Percentiles rank a stretch among this genome's conserved stretches.
phyloP scores from a whole-genome alignment of 2,797 vertebrate genomes.

The Pelodytes ibericus region DNA sequence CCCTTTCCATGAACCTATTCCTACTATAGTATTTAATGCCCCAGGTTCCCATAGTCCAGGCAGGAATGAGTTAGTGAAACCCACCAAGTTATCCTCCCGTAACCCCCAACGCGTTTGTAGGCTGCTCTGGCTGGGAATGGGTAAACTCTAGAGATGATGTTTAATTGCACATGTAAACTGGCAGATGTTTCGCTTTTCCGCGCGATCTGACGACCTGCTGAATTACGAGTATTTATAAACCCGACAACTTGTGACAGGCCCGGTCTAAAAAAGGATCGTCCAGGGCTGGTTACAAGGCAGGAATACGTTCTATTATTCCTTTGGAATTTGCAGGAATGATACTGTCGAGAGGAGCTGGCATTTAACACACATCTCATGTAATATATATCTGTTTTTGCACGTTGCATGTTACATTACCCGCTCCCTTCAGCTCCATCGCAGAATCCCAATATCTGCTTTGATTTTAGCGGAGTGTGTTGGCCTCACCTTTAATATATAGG shows the following conservation, averaged over 20 bases:
- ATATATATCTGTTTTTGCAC: no score
- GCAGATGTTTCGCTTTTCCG: slow-evolving; percentile 65
- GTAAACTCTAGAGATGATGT: slow-evolving; percentile 53
- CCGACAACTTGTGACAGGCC: slow-evolving; percentile 60
- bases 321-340: slow-evolving; percentile 42
- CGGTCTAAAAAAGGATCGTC: slow-evolving; percentile 59
- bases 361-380: no score
- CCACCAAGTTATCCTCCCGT: slow-evolving; percentile 13
- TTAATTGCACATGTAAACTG: slow-evolving; percentile 62
- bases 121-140: slow-evolving; percentile 32
- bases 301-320: background rate
- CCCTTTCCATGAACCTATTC: background rate
- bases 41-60: background rate
- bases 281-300: slow-evolving; percentile 25
- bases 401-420: no score
- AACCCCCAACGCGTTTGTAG: slow-evolving; percentile 10
- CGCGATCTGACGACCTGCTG: slow-evolving; percentile 57
- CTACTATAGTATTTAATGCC: background rate
- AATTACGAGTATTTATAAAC: slow-evolving; percentile 63
- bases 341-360: no score
- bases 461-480: no score
- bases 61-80: slow-evolving; percentile 11
- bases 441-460: no score
- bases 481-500: no score
- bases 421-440: no score